A percentile compares a stretch with the other conserved stretches of the same genome.
Conservation (phyloP, 2,888 invertebrate species). For the Microctonus brassicae region DNA sequence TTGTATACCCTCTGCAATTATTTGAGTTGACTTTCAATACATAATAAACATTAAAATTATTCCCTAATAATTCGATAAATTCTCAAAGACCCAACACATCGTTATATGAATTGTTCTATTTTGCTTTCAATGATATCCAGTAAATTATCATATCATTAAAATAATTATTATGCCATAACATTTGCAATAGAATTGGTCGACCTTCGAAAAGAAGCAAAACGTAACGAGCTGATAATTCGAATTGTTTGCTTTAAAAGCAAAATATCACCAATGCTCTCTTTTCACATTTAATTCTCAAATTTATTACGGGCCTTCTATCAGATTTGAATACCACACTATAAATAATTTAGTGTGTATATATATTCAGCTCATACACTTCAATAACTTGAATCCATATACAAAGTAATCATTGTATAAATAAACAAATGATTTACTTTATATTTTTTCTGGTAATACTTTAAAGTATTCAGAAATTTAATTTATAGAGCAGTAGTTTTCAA, state of each 20-base stretch:
- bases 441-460: too few species aligned
- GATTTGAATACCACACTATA: background rate
- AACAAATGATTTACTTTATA: too few species aligned
- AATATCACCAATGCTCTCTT: background rate
- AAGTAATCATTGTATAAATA: too few species aligned
- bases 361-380: background rate
- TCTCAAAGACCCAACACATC: slow-evolving; percentile 18
- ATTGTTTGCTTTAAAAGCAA: slow-evolving; percentile 8
- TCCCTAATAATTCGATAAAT: slow-evolving; percentile 22
- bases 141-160: slow-evolving; percentile 13
- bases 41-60: slow-evolving; percentile 9
- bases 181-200: slow-evolving; percentile 31
- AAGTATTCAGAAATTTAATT: slow-evolving; percentile 27
- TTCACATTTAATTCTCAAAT: background rate
- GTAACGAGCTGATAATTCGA: slow-evolving; percentile 6
- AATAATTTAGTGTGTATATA: background rate
- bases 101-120: background rate
- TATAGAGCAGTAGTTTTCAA: slow-evolving; percentile 68
- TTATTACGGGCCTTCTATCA: background rate
- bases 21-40: slow-evolving; percentile 24
- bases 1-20: slow-evolving; percentile 9
- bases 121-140: background rate
- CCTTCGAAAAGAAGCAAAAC: slow-evolving; percentile 37
- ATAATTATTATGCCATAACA: slow-evolving; percentile 20
- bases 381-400: background rate